phyloP scores from a whole-genome alignment of 1,140 invertebrate genomes.

The Luehdorfia chinensis region DNA sequence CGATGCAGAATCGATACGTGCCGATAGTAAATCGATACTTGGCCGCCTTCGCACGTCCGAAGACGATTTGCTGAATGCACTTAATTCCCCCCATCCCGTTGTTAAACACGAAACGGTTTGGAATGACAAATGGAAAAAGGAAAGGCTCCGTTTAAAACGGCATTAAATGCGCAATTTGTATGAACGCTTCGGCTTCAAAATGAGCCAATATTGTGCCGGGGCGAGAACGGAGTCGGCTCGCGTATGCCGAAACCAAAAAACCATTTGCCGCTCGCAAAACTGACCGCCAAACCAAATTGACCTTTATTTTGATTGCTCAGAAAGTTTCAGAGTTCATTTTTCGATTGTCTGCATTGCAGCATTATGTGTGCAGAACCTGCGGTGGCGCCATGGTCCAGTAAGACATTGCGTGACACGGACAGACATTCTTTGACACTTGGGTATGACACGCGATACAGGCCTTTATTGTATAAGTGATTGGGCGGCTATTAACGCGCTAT shows the following conservation, averaged over 20 bases:
- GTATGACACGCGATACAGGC: constrained; percentile 19
- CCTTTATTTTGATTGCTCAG: constrained; percentile 17
- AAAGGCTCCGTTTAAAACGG: constrained; percentile 45
- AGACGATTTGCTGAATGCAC: constrained; percentile 45
- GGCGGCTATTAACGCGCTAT: neutral
- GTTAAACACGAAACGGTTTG: constrained; percentile 38
- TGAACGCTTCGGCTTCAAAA: constrained; percentile 46
- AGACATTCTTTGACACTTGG: constrained; percentile 22
- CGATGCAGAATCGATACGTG: constrained; percentile 25
- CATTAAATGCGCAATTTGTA: constrained; percentile 56
- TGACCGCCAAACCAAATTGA: constrained; percentile 12
- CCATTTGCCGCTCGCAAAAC: too few species aligned
- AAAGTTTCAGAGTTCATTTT: constrained; percentile 1
- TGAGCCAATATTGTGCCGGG: constrained; percentile 50
- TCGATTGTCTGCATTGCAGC: constrained; percentile 13
- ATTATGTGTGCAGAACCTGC: constrained; percentile 24
- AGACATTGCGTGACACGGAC: constrained; percentile 31
- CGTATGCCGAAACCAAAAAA: too few species aligned
- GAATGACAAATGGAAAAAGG: constrained; percentile 65
- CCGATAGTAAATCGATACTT: constrained; percentile 34
- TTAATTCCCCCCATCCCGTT: constrained; percentile 54
- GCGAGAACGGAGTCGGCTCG: constrained; percentile 39
- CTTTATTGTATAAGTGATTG: constrained; percentile 14
- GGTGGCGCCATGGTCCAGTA: constrained; percentile 40
- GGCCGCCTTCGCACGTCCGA: constrained; percentile 33